Base-by-base conservation (phyloP, 2,888 invertebrate species). In the Endomychus coccineus region DNA sequence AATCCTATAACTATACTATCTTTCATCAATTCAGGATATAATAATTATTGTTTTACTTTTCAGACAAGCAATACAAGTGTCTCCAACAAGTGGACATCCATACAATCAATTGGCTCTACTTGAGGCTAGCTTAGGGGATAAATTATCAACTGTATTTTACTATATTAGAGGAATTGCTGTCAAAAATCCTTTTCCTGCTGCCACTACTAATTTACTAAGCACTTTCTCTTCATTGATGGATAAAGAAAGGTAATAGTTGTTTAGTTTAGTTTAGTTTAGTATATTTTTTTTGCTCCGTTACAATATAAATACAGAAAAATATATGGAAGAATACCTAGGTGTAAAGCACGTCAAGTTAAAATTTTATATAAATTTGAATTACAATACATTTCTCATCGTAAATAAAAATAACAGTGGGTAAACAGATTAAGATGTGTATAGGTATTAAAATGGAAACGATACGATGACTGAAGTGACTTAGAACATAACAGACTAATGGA, bases 21-120 rank as follows among this genome's bases (percentile, higher is more conserved):
- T n/a, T 16, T 29, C 7, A 12, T 31, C 11, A 21, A 13, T 21
- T 31, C 2, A 9, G 7, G 7, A 16, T 9, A 14, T 13, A 22
- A 22, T 21, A 22, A 22, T 7, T 19, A 4, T 5, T 16, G 27
- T 19, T 7, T 39, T 27, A 23, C 36, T 36, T 49, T 52, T 40
- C 52, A 80, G 82, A 49, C 83, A 85, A 64, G 84, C 85, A 25
- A 75, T 83, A 29, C 71, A 75, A 30, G 73, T 83, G 36, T 80
- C 81, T 3, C 82, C 83, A 35, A 77, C 77, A 48, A 82, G 80
- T 42, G 90, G 90, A 3, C 90, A 90, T 64, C 89, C 90, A 0
- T 91, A 89, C 67, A 90, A 91, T 67, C 89, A 91, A 68, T 69
- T 90, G 56, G 83, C 88, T 32, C 71, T 90, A 28, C 70, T 91